Evolutionary conservation across 2,797 vertebrate species (phyloP), one percentile per base, ranked within the genome.

Genomic region (Spinus olivaceus): DNA sequence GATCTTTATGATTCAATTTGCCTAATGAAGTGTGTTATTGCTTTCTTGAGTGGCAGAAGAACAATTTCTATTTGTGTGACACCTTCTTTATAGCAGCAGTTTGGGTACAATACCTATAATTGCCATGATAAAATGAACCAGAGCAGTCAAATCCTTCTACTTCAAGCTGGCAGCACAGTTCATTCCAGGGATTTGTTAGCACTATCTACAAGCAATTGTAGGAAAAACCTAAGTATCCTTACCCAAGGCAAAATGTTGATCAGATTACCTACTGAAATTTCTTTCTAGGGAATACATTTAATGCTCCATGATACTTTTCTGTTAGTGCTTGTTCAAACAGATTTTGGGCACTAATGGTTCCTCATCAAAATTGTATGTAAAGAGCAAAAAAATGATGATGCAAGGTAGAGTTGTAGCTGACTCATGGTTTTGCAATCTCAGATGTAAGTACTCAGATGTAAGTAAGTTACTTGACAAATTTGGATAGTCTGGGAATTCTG

Each of bases 21-120:
- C 30, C 30, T 91, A 49, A 59, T 84, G 50, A 92, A 94, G 81
- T 79, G 54, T 85, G n/a, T 70, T 87, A 77, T 73, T 85, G 12
- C 22, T 77, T 94, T 91, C 67, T 80, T 70, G 60, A 89, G 44
- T 42, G 12, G 25, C n/a, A 81, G n/a, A 84, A 86, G 70, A 88
- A 50, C 15, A 82, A 87, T 63, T 74, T 59, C 11, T 63, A 24
- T 80, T 79, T 79, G 23, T 30, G 54, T 33, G 85, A 14, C 9
- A 54, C 4, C 42, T 87, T 76, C 56, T 63, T 79, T 69, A 72
- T 47, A n/a, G 28, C 44, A 91, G 33, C 12, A 80, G 20, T 94
- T 89, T 80, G 9, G 25, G 9, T 60, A 72, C 61, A 85, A 57
- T 64, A 39, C 25, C 11, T 59, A 3, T 57, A 76, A 85, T 12